phyloP scores from a whole-genome alignment of 1,140 invertebrate species.

The Epicauta chinensis region DNA sequence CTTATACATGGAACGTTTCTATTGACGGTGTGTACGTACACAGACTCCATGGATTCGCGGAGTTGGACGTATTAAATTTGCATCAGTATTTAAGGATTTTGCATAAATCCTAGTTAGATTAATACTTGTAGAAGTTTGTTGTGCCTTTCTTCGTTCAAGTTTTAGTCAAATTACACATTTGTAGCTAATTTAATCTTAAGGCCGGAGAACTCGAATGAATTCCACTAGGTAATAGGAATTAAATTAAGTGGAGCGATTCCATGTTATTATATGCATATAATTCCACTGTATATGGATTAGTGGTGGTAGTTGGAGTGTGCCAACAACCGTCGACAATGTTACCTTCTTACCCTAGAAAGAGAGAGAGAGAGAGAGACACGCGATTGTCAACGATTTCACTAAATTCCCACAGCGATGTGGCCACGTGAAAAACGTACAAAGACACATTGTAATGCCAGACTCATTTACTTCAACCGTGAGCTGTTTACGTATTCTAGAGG shows the following conservation, averaged over 20 bases:
- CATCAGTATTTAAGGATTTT: conserved; percentile 14
- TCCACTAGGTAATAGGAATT: conserved; percentile 14
- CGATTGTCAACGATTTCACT: too few relatives aligned
- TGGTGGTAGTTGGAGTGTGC: too few relatives aligned
- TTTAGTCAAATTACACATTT: conserved; percentile 15
- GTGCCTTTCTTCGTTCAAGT: conserved; percentile 7
- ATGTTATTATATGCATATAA: too few relatives aligned
- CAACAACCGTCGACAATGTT: too few relatives aligned
- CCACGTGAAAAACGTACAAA: too few relatives aligned
- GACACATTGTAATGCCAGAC: conserved; percentile 1
- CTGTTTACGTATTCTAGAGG: conserved; percentile 9
- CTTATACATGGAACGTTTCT: too few relatives aligned
- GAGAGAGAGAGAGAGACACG: too few relatives aligned
- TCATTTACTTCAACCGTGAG: neutral
- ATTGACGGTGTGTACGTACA: too few relatives aligned
- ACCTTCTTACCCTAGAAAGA: too few relatives aligned
- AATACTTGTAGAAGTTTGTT: conserved; percentile 12
- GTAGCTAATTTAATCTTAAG: conserved; percentile 13
- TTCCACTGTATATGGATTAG: too few relatives aligned
- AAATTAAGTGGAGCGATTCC: conserved; percentile 8
- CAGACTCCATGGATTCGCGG: too few relatives aligned
- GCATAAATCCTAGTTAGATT: conserved; percentile 6
- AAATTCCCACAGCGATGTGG: too few relatives aligned
- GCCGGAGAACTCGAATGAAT: conserved; percentile 8
- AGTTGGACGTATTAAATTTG: conserved; percentile 7